Conservation (phyloP, 2,113 vertebrate genomes). For the Chaetops frenatus region DNA sequence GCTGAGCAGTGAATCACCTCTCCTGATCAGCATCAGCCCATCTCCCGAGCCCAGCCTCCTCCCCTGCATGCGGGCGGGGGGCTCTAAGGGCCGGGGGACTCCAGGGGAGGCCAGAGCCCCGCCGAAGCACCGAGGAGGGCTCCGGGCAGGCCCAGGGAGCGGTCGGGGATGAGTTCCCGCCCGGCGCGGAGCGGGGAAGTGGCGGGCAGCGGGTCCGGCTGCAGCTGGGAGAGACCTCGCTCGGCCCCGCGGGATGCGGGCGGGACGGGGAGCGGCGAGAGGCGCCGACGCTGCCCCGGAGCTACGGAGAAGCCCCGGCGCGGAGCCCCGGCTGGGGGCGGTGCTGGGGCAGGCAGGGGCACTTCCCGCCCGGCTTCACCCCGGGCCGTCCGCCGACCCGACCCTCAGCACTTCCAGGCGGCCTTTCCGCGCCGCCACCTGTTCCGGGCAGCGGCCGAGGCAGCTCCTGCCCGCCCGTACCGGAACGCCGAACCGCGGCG, state of each 20-base stretch:
- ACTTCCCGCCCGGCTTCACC: background rate
- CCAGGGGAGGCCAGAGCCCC: background rate
- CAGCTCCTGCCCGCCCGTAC: background rate
- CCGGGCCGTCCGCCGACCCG: too few relatives aligned
- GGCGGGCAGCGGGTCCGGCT: background rate
- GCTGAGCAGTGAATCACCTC: background rate
- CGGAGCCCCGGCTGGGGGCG: background rate
- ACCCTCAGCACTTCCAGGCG: background rate
- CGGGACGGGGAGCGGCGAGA: background rate
- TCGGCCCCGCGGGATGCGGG: background rate
- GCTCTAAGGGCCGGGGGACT: background rate
- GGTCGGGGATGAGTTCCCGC: background rate
- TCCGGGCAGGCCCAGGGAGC: background rate
- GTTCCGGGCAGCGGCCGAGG: background rate
- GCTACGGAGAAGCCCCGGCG: background rate
- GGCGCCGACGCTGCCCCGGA: too few relatives aligned
- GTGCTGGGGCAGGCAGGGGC: background rate
- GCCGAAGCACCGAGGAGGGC: background rate
- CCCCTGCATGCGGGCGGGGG: background rate
- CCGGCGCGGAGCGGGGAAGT: background rate
- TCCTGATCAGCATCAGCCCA: constrained; percentile 60
- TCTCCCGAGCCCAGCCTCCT: constrained; percentile 26
- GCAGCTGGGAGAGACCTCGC: background rate
- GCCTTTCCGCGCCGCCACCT: background rate
- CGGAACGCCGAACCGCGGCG: background rate